Base-by-base conservation (phyloP, 2,888 invertebrate genomes). In the Campaea margaritaria region DNA sequence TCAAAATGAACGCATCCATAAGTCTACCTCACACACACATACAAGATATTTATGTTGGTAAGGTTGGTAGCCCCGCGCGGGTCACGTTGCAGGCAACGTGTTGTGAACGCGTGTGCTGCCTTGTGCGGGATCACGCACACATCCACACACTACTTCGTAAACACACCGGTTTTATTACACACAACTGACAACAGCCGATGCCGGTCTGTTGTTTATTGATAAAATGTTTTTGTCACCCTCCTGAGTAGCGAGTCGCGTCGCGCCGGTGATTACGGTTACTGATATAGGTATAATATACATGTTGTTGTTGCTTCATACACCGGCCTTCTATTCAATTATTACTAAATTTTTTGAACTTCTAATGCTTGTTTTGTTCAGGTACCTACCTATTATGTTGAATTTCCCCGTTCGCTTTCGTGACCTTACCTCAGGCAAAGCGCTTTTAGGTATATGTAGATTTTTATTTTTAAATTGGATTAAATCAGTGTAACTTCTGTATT, bases 31-130 rank as follows among this genome's bases (percentile, higher is more conserved):
- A 49, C 46, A 64, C 68, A 73, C 64, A 69, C 70, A 66, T 49
- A 53, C 44, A 70, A 76, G 76, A 70, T 64, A 71, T 74, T 56
- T 75, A 55, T 60, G 54, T 64, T 61, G 50, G 79, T 68, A 56
- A 74, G 69, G 87, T 88, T 91, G 89, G 88, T 67, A 83, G 68
- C 63, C 49, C 75, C 66, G 83, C 59, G 49, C 65, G 63, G 75
- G 87, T 91, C 91, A 91, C 91, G 91, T 91, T 91, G 89, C 87
- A 81, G 55, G 21, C 85, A 89, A 90, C 86, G 90, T 90, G 91
- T 76, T 68, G 74, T 14, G 67, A 65, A 78, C 81, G 83, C 89
- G 82, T 89, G 89, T 69, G 60, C 62, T 74, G 81, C 81, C 87
- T 76, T 82, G 87, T 84, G 87, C 76, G 65, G 38, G 56, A 68